These are phyloP conservation scores for Sicus ferrugineus DNA, from an alignment of 2,888 invertebrate species.

Conservation along the genomic window DNA sequence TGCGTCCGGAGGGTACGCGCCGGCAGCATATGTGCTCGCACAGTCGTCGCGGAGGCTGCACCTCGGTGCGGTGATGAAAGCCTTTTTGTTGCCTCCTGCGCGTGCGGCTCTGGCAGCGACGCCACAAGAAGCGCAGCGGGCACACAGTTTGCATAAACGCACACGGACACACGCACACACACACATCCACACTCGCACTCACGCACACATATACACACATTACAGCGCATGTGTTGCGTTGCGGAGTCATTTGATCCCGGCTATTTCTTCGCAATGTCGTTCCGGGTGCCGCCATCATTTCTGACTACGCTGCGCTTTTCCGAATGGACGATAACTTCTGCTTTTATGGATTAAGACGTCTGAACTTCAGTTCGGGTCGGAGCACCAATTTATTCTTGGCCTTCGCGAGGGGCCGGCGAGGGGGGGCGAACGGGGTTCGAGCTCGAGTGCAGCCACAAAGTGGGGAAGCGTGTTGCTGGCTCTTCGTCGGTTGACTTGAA, in stretches of 20 bases:
- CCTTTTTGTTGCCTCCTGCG: constrained; percentile 18
- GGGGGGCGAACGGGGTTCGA: background rate
- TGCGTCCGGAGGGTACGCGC: background rate
- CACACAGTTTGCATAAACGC: too few relatives aligned
- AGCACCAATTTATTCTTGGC: background rate
- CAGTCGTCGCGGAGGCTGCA: background rate
- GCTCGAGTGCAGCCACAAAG: too few relatives aligned
- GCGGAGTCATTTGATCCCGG: constrained; percentile 9
- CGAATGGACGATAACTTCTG: constrained; percentile 38
- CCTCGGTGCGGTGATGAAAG: background rate
- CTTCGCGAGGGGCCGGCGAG: background rate
- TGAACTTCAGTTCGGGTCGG: constrained; percentile 2
- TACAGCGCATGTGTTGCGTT: constrained; percentile 9
- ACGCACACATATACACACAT: background rate
- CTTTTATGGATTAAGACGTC: constrained; percentile 34
- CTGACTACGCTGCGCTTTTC: constrained; percentile 40
- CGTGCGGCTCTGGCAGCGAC: background rate
- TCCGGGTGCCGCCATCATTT: constrained; percentile 28
- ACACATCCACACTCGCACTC: background rate
- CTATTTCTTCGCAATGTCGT: constrained; percentile 33
- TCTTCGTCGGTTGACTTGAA: too few relatives aligned
- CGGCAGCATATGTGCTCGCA: background rate
- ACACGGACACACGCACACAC: background rate
- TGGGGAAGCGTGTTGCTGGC: too few relatives aligned
- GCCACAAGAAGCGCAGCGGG: background rate